These are phyloP conservation scores for Cydia splendana DNA, from an alignment of 1,140 invertebrate species.

Conservation along the genomic window DNA sequence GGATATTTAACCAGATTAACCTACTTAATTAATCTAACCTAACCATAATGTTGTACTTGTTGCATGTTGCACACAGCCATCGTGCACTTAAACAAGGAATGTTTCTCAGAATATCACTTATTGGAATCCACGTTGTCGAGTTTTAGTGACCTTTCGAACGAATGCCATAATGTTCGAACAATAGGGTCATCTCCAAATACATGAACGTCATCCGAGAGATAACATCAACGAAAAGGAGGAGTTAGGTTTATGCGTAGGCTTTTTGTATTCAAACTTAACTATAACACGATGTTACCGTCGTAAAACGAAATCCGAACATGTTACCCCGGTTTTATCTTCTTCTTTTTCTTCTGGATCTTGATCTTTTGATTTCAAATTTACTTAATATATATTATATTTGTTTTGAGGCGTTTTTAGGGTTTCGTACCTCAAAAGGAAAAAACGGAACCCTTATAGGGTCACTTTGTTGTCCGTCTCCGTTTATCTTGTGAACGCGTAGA, in stretches of 20 bases:
- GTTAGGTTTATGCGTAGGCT: conserved; percentile 14
- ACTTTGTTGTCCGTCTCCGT: too few relatives aligned
- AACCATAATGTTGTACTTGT: too few relatives aligned
- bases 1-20: too few relatives aligned
- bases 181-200: conserved; percentile 22
- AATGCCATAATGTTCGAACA: conserved; percentile 27
- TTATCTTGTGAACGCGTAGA: too few relatives aligned
- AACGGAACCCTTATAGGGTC: too few relatives aligned
- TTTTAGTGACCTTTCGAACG: conserved; percentile 23
- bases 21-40: too few relatives aligned
- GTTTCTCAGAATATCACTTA: conserved; percentile 10
- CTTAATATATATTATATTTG: neutral
- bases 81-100: neutral
- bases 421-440: too few relatives aligned
- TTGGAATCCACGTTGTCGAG: conserved; percentile 7
- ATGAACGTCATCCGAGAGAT: conserved; percentile 14
- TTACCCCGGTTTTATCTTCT: neutral
- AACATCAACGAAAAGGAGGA: neutral
- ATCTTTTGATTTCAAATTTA: conserved; percentile 5
- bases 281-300: conserved; percentile 8
- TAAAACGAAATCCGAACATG: conserved; percentile 23
- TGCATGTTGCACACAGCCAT: too few relatives aligned
- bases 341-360: neutral
- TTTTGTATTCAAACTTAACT: conserved; percentile 25
- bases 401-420: neutral